A percentile compares a stretch with the other conserved stretches of the same genome.
These are phyloP conservation scores for Drosophila orena DNA, from an alignment of 1,140 invertebrate genomes.

Conservation along the genomic window DNA sequence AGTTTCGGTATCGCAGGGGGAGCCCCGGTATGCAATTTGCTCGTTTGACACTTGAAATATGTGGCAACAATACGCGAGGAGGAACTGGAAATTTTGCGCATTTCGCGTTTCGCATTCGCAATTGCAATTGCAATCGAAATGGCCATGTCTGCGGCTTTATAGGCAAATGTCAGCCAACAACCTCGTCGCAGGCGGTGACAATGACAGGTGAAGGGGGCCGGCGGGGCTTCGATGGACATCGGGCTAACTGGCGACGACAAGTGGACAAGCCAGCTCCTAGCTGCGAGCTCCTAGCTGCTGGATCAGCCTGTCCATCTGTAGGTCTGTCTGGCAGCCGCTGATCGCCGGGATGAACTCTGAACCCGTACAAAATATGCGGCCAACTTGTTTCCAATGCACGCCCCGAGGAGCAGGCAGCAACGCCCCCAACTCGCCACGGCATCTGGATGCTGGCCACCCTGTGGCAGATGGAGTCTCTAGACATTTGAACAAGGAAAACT, in stretches of 20 bases:
- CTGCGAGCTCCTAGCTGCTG: slow-evolving; percentile 22
- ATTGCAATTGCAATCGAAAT: slow-evolving; percentile 27
- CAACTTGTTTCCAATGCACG: slow-evolving; percentile 76
- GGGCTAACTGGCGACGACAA: slow-evolving; percentile 74
- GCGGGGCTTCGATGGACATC: slow-evolving; percentile 31
- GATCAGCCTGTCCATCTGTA: slow-evolving; percentile 52
- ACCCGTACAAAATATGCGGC: slow-evolving; percentile 79
- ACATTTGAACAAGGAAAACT: not conserved
- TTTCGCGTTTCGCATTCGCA: slow-evolving; percentile 35
- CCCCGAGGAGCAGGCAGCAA: slow-evolving; percentile 63
- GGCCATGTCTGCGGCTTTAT: slow-evolving; percentile 64
- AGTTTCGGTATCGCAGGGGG: slow-evolving; percentile 76
- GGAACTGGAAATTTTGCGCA: slow-evolving; percentile 47
- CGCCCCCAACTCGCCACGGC: slow-evolving; percentile 67
- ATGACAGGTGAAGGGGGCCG: slow-evolving; percentile 56
- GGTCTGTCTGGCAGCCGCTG: slow-evolving; percentile 37
- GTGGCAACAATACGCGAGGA: slow-evolving; percentile 72
- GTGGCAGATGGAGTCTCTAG: not conserved
- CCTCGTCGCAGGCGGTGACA: slow-evolving; percentile 72
- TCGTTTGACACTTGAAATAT: slow-evolving; percentile 85
- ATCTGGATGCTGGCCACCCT: slow-evolving; percentile 39
- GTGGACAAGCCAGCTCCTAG: slow-evolving; percentile 59
- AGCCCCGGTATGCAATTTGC: slow-evolving; percentile 84
- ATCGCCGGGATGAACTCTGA: slow-evolving; percentile 70
- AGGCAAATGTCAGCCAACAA: slow-evolving; percentile 74